A percentile compares a stretch with the other conserved stretches of the same genome.
These are phyloP conservation scores for Pogonomyrmex californicus DNA, from an alignment of 1,140 invertebrate genomes.

Conservation along the genomic window DNA sequence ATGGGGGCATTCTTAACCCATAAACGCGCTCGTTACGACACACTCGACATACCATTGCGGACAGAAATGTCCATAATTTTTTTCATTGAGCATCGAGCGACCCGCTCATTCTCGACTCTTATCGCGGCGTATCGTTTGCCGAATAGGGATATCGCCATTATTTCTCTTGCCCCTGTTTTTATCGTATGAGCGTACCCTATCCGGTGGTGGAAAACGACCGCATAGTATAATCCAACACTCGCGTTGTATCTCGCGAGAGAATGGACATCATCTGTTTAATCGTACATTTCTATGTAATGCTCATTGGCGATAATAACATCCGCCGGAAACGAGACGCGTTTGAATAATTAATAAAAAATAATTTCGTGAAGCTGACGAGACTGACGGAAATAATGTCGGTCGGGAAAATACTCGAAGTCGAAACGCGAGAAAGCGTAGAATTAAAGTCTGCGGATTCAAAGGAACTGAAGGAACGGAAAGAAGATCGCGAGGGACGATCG, in stretches of 20 bases:
- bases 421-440: constrained; percentile 1
- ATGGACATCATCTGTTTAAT: neutral
- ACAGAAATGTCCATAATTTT: constrained; percentile 36
- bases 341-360: constrained; percentile 15
- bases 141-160: neutral
- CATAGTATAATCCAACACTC: neutral
- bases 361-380: neutral
- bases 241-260: neutral
- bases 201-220: neutral
- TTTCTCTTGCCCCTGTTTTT: constrained; percentile 15
- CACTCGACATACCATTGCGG: constrained; percentile 25
- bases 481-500: neutral
- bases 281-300: neutral
- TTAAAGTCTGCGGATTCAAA: neutral
- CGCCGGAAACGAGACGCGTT: neutral
- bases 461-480: neutral
- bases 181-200: neutral
- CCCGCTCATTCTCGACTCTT: constrained; percentile 45
- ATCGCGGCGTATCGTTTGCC: constrained; percentile 15
- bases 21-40: constrained; percentile 47
- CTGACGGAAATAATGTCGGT: neutral
- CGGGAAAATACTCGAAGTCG: neutral
- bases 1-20: constrained; percentile 25
- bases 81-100: constrained; percentile 28
- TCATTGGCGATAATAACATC: constrained; percentile 35